phyloP scores from a whole-genome alignment of 2,888 invertebrate genomes.

The Eristalis arbustorum region DNA sequence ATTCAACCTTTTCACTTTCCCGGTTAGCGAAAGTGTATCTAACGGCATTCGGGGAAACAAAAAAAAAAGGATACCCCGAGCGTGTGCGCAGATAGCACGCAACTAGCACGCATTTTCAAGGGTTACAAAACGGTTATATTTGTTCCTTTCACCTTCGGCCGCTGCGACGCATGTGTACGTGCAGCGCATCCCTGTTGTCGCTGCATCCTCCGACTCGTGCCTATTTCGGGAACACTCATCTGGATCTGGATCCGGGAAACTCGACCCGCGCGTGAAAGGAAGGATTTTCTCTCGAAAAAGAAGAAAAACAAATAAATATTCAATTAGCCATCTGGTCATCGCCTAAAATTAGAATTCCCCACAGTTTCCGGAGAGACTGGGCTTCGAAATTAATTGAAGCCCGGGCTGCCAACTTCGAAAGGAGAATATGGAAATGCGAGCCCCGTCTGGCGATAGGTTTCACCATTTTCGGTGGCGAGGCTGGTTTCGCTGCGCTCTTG shows the following conservation, averaged over 20 bases:
- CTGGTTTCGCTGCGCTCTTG: constrained; percentile 1
- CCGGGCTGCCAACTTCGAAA: neutral
- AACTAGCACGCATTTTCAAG: constrained; percentile 59
- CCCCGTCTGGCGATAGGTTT: constrained; percentile 9
- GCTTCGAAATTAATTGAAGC: constrained; percentile 54
- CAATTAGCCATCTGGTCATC: constrained; percentile 56
- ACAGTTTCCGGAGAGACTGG: constrained; percentile 38
- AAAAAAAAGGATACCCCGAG: constrained; percentile 23
- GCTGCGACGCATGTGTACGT: constrained; percentile 2
- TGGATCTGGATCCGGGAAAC: constrained; percentile 49
- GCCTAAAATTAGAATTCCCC: constrained; percentile 40
- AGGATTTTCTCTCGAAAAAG: constrained; percentile 11
- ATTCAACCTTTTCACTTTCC: constrained; percentile 37
- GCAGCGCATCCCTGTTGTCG: constrained; percentile 4
- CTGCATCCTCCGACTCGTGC: constrained; percentile 50
- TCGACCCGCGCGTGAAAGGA: constrained; percentile 52
- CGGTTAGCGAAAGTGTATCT: constrained; percentile 63
- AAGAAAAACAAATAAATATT: constrained; percentile 44
- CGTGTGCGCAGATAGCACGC: constrained; percentile 41
- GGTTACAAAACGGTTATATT: constrained; percentile 55
- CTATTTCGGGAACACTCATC: constrained; percentile 15
- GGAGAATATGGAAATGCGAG: constrained; percentile 56
- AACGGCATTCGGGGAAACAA: constrained; percentile 50
- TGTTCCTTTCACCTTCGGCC: constrained; percentile 46
- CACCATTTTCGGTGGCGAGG: constrained; percentile 49